Conservation (phyloP, 1,140 invertebrate genomes). For the Chironomus striatipennis region DNA sequence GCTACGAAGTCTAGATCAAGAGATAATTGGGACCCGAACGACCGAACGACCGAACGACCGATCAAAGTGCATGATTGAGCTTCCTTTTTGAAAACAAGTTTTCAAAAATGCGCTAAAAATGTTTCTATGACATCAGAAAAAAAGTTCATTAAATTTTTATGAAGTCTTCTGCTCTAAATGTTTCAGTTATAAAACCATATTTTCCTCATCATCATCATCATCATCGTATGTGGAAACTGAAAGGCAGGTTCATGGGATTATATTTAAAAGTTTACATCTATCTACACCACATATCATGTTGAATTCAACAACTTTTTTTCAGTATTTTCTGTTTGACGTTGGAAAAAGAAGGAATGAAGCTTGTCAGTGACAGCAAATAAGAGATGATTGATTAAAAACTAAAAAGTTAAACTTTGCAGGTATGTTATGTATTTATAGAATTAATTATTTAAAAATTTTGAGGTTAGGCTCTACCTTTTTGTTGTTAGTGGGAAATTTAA, state of each 20-base stretch:
- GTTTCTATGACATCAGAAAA: not conserved
- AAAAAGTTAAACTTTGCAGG: too few relatives aligned
- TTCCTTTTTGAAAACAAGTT: too few relatives aligned
- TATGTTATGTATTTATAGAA: too few relatives aligned
- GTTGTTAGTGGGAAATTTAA: too few relatives aligned
- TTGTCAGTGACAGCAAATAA: not conserved
- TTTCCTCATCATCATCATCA: not conserved
- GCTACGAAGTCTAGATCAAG: too few relatives aligned
- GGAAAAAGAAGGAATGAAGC: not conserved
- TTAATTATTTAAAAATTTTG: too few relatives aligned
- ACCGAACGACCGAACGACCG: too few relatives aligned
- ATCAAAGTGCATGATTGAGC: too few relatives aligned
- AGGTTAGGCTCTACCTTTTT: too few relatives aligned
- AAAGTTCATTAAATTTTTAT: conserved; percentile 6
- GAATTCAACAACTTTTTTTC: not conserved
- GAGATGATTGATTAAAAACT: not conserved
- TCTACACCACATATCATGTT: not conserved
- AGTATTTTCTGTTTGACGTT: not conserved
- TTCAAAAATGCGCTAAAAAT: not conserved
- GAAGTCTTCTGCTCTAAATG: not conserved
- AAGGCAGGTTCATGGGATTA: not conserved
- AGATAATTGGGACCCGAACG: too few relatives aligned
- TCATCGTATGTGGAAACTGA: not conserved
- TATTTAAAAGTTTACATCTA: not conserved
- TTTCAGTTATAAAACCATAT: not conserved